These are phyloP conservation scores for Anthopleura xanthogrammica DNA, from an alignment of 92 coral and sea anemone species.

Conservation along the genomic window DNA sequence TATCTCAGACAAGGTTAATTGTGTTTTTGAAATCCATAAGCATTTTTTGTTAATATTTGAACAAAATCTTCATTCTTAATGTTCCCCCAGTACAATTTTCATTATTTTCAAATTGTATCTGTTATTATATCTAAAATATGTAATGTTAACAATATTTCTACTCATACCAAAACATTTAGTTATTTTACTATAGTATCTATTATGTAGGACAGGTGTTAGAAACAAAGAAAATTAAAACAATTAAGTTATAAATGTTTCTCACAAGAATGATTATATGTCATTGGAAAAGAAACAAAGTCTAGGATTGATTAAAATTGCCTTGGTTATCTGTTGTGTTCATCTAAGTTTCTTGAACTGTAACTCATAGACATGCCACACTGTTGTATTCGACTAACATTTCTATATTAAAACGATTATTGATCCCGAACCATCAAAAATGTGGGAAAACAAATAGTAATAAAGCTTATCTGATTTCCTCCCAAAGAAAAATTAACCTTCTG, in stretches of 20 bases:
- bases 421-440: not conserved
- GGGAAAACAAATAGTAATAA: not conserved
- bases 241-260: not conserved
- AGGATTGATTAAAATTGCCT: not conserved
- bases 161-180: too few species aligned
- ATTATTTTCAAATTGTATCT: too few species aligned
- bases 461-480: not conserved
- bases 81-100: too few species aligned
- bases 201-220: too few species aligned
- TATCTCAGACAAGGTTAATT: not conserved
- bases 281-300: not conserved
- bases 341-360: not conserved
- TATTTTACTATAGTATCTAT: too few species aligned
- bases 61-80: too few species aligned
- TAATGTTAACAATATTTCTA: too few species aligned
- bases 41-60: too few species aligned
- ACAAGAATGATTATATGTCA: not conserved
- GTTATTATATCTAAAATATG: too few species aligned
- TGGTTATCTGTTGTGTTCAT: not conserved
- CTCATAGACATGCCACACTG: not conserved
- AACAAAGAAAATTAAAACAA: too few species aligned
- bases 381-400: not conserved
- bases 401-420: not conserved
- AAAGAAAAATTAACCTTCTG: not conserved
- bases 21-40: too few species aligned